Evolutionary conservation across 1,140 invertebrate species (phyloP).

Genomic region (Microplitis demolitor): DNA sequence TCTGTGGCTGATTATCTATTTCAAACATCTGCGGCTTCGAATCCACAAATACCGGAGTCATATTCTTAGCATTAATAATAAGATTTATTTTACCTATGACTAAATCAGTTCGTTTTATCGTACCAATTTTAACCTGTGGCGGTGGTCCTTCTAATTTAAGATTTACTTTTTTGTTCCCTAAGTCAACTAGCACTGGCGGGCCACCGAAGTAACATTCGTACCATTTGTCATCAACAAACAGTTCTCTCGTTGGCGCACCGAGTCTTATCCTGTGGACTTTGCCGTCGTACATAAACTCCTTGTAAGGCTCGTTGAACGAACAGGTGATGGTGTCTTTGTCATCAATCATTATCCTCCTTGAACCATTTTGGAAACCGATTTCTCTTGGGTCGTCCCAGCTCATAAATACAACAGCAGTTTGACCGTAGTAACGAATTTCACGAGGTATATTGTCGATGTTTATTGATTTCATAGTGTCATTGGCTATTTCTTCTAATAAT

Average conservation of each 20-base stretch:
- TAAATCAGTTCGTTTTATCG: conserved; percentile 72
- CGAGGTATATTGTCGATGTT: conserved; percentile 81
- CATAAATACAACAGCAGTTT: conserved; percentile 83
- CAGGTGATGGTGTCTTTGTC: conserved; percentile 72
- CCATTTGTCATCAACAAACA: conserved; percentile 85
- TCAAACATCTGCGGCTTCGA: conserved; percentile 82
- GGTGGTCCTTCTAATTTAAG: conserved; percentile 85
- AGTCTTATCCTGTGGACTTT: conserved; percentile 79
- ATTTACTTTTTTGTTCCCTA: conserved; percentile 76
- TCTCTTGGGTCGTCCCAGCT: conserved; percentile 83
- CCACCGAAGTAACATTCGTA: conserved; percentile 93
- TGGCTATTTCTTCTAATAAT: conserved; percentile 67
- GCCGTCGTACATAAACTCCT: conserved; percentile 73
- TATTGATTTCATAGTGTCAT: conserved; percentile 77
- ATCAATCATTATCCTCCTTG: conserved; percentile 70
- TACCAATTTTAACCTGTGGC: conserved; percentile 82
- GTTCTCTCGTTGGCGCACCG: conserved; percentile 88
- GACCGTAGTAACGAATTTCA: conserved; percentile 85
- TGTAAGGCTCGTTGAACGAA: conserved; percentile 75
- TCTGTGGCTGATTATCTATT: conserved; percentile 75
- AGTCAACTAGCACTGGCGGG: conserved; percentile 79
- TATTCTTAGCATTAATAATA: conserved; percentile 78
- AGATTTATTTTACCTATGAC: conserved; percentile 83
- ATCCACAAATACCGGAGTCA: conserved; percentile 84
- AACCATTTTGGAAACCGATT: conserved; percentile 79